Conservation (phyloP, 1,140 invertebrate genomes). For the Seison nebaliae region DNA sequence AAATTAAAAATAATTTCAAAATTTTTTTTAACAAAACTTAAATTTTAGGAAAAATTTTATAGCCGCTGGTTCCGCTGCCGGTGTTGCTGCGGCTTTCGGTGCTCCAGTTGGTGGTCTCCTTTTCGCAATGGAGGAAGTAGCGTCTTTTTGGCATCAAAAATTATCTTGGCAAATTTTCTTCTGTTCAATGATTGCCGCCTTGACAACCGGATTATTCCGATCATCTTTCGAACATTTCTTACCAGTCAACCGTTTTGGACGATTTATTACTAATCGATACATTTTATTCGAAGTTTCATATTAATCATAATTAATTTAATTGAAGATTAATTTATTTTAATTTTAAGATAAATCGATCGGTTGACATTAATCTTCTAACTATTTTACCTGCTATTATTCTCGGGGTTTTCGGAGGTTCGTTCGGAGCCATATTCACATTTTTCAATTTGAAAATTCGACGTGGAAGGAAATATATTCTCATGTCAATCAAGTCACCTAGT, state of each 20-base stretch:
- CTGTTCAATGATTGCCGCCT: slow-evolving; percentile 77
- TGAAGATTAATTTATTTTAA: too few relatives aligned
- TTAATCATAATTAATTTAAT: too few relatives aligned
- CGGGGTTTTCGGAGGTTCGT: slow-evolving; percentile 45
- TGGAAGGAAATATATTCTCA: slow-evolving; percentile 50
- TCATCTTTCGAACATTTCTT: slow-evolving; percentile 60
- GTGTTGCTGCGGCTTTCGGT: slow-evolving; percentile 68
- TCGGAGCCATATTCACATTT: slow-evolving; percentile 75
- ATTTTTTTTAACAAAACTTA: too few relatives aligned
- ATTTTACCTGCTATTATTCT: too few relatives aligned
- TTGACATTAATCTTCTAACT: too few relatives aligned
- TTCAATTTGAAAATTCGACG: slow-evolving; percentile 64
- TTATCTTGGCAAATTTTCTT: slow-evolving; percentile 92
- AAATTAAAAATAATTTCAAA: too few relatives aligned
- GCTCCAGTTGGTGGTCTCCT: slow-evolving; percentile 83
- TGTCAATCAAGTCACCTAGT: slow-evolving; percentile 43
- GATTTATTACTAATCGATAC: slow-evolving; percentile 53
- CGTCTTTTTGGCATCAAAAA: slow-evolving; percentile 90
- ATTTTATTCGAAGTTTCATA: slow-evolving; percentile 90
- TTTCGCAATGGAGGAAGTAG: slow-evolving; percentile 87
- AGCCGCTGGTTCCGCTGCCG: slow-evolving; percentile 74
- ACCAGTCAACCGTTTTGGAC: slow-evolving; percentile 55
- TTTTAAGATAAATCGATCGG: too few relatives aligned
- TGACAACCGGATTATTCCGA: too few relatives aligned
- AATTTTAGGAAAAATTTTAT: slow-evolving; percentile 89